phyloP scores from a whole-genome alignment of 2,113 vertebrate species.

The Heterotilapia buettikoferi region DNA sequence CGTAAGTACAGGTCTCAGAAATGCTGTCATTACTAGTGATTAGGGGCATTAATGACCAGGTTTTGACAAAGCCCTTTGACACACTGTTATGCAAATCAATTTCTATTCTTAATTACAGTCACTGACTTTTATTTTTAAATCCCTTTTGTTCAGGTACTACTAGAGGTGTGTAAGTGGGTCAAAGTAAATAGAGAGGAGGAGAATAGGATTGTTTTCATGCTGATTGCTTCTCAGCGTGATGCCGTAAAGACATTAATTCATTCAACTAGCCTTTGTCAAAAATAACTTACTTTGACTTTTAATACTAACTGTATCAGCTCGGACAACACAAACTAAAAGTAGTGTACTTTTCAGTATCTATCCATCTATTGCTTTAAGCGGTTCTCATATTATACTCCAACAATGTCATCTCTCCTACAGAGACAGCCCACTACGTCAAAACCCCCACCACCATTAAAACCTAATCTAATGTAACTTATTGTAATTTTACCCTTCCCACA shows the following conservation, averaged over 20 bases:
- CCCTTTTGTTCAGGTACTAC: background rate
- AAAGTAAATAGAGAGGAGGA: background rate
- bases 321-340: background rate
- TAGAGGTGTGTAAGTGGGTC: background rate
- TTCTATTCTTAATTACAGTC: constrained; percentile 22
- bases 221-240: background rate
- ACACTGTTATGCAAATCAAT: constrained; percentile 33
- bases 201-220: background rate
- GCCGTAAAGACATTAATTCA: background rate
- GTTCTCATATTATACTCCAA: background rate
- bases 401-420: background rate
- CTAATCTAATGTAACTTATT: background rate
- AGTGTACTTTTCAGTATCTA: background rate
- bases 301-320: background rate
- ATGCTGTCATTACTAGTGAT: background rate
- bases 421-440: background rate
- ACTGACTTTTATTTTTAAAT: background rate
- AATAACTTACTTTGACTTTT: background rate
- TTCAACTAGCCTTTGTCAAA: background rate
- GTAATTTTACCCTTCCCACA: background rate
- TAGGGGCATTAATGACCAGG: background rate
- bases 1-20: background rate
- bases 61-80: constrained; percentile 25
- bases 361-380: background rate
- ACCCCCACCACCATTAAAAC: background rate